phyloP scores from a whole-genome alignment of 2,797 vertebrate genomes.

The Pseudomugil tenellus region DNA sequence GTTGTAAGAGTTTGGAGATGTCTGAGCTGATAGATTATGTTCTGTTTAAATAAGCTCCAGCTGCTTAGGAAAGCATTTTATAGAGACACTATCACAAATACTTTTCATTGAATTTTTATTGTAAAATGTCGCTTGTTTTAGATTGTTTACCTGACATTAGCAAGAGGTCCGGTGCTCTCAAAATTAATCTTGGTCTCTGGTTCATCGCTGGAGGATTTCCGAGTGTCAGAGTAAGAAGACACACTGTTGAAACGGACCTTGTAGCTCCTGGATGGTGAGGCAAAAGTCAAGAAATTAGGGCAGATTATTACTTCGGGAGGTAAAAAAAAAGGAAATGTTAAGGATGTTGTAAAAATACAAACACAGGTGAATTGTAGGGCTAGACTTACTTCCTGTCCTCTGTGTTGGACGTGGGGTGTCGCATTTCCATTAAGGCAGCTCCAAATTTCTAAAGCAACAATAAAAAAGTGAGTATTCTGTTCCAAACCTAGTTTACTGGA shows the following conservation, averaged over 20 bases:
- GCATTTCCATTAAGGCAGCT: constrained; percentile 96
- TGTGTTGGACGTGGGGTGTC: constrained; percentile 91
- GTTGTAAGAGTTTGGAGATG: too few relatives aligned
- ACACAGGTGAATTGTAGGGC: background rate
- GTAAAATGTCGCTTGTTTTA: background rate
- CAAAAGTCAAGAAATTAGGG: constrained; percentile 5
- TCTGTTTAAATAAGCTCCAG: too few relatives aligned
- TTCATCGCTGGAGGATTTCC: constrained; percentile 92
- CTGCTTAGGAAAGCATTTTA: too few relatives aligned
- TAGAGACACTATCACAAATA: too few relatives aligned
- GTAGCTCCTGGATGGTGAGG: constrained; percentile 88
- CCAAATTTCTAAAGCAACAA: constrained; percentile 89
- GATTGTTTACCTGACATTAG: constrained; percentile 90
- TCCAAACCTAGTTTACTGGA: background rate
- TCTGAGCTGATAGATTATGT: too few relatives aligned
- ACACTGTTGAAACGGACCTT: constrained; percentile 99
- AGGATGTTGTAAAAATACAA: background rate
- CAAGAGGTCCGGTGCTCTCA: constrained; percentile 93
- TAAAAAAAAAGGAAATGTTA: background rate
- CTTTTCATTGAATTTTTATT: too few relatives aligned
- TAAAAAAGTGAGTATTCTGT: background rate
- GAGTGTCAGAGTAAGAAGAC: constrained; percentile 93
- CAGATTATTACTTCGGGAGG: background rate
- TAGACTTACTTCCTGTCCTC: constrained; percentile 93
- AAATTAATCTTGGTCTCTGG: constrained; percentile 91